These are phyloP conservation scores for Branchinecta sandiegonensis DNA, from an alignment of 2,888 invertebrate species.

Conservation along the genomic window DNA sequence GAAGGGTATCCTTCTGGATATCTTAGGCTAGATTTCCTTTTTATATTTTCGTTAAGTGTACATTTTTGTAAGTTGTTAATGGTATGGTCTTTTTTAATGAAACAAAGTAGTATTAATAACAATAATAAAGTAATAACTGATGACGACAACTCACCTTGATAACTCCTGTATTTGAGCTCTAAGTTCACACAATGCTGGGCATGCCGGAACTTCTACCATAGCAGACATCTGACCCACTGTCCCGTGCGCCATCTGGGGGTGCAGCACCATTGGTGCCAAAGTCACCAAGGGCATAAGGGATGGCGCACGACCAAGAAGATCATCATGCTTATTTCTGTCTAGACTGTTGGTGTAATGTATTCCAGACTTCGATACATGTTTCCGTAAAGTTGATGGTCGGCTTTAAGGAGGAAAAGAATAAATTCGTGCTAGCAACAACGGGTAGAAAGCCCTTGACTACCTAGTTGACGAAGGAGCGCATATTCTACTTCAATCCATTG, in stretches of 20 bases:
- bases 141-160: slow-evolving; percentile 46
- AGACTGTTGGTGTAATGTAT: neutral
- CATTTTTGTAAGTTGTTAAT: no score
- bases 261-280: slow-evolving; percentile 19
- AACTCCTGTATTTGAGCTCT: slow-evolving; percentile 81
- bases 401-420: neutral
- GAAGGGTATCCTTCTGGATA: no score
- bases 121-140: neutral
- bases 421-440: neutral
- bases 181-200: slow-evolving; percentile 68
- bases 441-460: no score
- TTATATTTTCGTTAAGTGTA: no score
- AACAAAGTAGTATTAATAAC: neutral
- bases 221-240: slow-evolving; percentile 9
- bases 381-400: neutral
- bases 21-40: no score
- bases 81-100: no score
- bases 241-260: slow-evolving; percentile 17
- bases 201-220: slow-evolving; percentile 17
- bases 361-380: neutral
- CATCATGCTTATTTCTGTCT: neutral
- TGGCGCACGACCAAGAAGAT: slow-evolving; percentile 14
- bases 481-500: no score
- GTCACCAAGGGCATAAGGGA: slow-evolving; percentile 18
- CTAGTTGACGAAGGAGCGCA: no score